Evolutionary conservation across 2,888 invertebrate genomes (phyloP), one percentile per base, ranked within the genome.

Genomic region (Microdon myrmicae): DNA sequence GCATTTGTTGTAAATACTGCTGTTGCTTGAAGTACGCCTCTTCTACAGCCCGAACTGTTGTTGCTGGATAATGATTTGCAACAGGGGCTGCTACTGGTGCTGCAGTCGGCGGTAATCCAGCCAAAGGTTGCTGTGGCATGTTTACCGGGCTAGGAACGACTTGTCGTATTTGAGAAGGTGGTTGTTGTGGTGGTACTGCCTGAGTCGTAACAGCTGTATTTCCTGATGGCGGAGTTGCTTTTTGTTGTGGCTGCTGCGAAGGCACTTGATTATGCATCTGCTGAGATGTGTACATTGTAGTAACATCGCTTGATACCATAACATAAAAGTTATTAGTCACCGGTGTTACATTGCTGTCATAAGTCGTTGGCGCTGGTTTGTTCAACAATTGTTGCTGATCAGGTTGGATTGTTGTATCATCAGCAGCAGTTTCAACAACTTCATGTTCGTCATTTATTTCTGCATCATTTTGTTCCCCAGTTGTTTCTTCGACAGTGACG

Each of bases 41-140:
- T 69, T 86, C 86, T 4, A 86, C 84, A 66, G 86, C 85, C 56
- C 85, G 84, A 10, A 86, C 80, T 0, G 85, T 85, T 61, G 85
- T 84, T 5, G 84, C 82, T 12, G 83, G 81, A 9, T 83, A 82
- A 34, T 74, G 75, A 10, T 28, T 41, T 29, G 60, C 31, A 43
- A 67, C 68, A 5, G 67, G 49, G 41, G 68, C 56, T 12, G 60
- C 44, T 19, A 61, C 59, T 12, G 60, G 26, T 19, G 58, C 12
- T 12, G 64, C 74, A 6, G 72, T 58, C 55, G 73, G 74, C 41
- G 68, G 58, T 16, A 68, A 64, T 10, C 16, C 53, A 37, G 55
- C 29, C n/a, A 67, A 64, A n/a, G 68, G 53, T 9, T 68, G 67
- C 14, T 68, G 64, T 44, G 67, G 70, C 23, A 67, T 61, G 9